Percentiles rank a stretch among this genome's conserved stretches.
These are phyloP conservation scores for Carduelis carduelis DNA, from an alignment of 2,797 vertebrate species.

Conservation along the genomic window DNA sequence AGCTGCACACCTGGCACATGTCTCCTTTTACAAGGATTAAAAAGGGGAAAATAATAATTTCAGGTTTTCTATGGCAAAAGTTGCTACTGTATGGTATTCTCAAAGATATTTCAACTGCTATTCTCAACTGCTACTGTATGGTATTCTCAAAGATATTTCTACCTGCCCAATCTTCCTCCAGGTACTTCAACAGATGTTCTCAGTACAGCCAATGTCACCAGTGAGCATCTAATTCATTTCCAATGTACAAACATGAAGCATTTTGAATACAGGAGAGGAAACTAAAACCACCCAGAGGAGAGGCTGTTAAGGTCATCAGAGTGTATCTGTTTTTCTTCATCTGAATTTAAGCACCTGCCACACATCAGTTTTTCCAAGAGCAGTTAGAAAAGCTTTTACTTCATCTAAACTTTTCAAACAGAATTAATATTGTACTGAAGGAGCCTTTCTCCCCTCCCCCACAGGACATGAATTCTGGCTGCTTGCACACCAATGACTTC, in stretches of 20 bases:
- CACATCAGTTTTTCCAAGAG: not conserved
- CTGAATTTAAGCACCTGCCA: not conserved
- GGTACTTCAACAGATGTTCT: not conserved
- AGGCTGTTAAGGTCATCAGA: not conserved
- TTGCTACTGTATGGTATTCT: not conserved
- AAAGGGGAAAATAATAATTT: not conserved
- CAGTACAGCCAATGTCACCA: not conserved
- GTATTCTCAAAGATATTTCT: not conserved
- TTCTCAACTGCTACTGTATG: not conserved
- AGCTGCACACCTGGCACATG: not conserved
- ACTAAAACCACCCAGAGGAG: not conserved
- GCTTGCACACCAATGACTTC: not conserved
- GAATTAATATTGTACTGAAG: not conserved
- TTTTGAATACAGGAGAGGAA: not conserved
- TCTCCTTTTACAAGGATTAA: not conserved
- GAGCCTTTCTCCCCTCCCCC: not conserved
- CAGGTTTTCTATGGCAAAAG: not conserved
- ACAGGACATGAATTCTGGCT: not conserved
- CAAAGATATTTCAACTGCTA: not conserved
- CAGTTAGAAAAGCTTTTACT: not conserved
- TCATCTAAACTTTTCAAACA: not conserved
- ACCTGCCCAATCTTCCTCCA: not conserved
- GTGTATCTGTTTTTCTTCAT: not conserved
- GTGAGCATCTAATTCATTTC: not conserved
- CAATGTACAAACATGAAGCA: not conserved